Evolutionary conservation across 2,113 vertebrate genomes (phyloP), one percentile per base, ranked within the genome.

Genomic region (Acanthochromis polyacanthus): DNA sequence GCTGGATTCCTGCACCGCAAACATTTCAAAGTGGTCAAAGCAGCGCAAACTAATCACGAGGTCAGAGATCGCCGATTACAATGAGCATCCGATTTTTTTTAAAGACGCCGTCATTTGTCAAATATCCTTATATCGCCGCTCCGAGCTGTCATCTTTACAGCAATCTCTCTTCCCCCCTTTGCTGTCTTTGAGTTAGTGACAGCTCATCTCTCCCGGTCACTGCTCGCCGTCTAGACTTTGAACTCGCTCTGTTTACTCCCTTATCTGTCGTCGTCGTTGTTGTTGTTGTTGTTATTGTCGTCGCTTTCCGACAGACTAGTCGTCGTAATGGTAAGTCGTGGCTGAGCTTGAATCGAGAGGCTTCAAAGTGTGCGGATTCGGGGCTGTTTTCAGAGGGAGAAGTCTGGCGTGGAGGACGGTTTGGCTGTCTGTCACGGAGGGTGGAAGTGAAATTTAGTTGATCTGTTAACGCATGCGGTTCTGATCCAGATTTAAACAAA

Each of bases 191-290:
- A 90, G 81, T 89, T 85, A 85, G 82, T 92, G 92, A 92, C 91
- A 91, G 92, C 92, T 91, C 88, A 78, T 93, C 89, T 92, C 88
- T 90, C 61, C 68, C 85, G 86, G 90, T 93, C 90, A 85, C 81
- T 81, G 84, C 82, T 91, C 66, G 64, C 75, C 19, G 78, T 87
- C 83, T 82, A 88, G 89, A 89, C 92, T 93, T 90, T 93, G 83
- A 93, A 93, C 91, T 88, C 69, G 28, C 68, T 65, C 51, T 88
- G 90, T 90, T 88, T 86, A 80, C 87, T 89, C 75, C 75, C 79
- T 76, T 74, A 78, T 84, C 85, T 80, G 78, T 77, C 82, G 87
- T 81, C 80, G 88, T 81, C 77, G 71, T 88, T 81, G 91, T 83
- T 70, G 87, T 82, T 66, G 62, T 73, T 22, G 12, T 68, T 40